phyloP scores from a whole-genome alignment of 1,140 invertebrate species.

The Melanaphis sacchari region DNA sequence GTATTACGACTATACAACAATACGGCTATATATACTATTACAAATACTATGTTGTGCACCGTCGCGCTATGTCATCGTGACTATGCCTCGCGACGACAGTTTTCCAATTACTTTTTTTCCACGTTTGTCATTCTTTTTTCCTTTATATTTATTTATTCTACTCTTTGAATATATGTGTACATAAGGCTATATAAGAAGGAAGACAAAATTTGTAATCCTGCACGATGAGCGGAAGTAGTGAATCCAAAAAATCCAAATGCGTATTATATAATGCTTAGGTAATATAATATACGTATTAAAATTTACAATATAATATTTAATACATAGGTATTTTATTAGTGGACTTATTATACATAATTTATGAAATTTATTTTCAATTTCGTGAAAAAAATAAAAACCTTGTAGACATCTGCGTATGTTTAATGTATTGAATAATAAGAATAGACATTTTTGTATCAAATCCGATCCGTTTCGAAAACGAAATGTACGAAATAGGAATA shows the following conservation, averaged over 20 bases:
- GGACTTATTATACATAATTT: not conserved
- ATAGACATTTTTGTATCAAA: not conserved
- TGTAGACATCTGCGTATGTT: not conserved
- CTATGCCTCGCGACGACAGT: slow-evolving; percentile 40
- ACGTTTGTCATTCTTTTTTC: slow-evolving; percentile 6
- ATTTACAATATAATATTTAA: not conserved
- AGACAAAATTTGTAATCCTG: not conserved
- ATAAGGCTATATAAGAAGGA: not conserved
- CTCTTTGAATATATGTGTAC: not conserved
- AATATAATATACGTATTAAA: not conserved
- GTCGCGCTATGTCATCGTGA: not conserved
- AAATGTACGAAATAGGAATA: not conserved
- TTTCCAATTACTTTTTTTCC: slow-evolving; percentile 51
- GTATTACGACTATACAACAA: not conserved
- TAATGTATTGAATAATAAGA: not conserved
- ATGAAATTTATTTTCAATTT: not conserved
- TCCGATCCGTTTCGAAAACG: not conserved
- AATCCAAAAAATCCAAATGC: not conserved
- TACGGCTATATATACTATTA: not conserved
- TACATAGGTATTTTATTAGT: not conserved
- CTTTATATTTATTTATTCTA: slow-evolving; percentile 5
- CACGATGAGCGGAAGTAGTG: not conserved
- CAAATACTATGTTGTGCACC: not conserved
- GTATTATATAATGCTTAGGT: no score
- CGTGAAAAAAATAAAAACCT: no score